Evolutionary conservation across 1,140 invertebrate species (phyloP).

Genomic region (Zaprionus ornatus): DNA sequence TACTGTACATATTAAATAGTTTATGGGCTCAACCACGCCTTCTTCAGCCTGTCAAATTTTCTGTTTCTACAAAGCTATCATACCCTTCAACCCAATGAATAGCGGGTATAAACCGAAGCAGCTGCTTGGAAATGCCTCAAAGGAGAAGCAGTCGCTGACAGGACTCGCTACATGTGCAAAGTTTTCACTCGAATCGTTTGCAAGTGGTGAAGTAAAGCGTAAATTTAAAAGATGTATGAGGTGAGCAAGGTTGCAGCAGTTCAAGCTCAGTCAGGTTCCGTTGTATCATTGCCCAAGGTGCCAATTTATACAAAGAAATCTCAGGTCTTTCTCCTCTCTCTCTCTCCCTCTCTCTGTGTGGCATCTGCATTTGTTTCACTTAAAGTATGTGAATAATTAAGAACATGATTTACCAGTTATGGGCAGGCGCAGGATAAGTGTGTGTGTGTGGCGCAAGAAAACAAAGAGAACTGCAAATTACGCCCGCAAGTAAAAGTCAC

Average conservation of each 20-base stretch:
- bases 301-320: not conserved
- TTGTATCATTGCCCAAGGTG: not conserved
- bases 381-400: conserved; percentile 58
- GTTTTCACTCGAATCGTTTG: conserved; percentile 24
- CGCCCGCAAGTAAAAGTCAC: conserved; percentile 55
- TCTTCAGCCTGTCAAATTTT: too few species aligned
- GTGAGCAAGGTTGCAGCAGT: not conserved
- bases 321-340: not conserved
- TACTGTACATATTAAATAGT: too few species aligned
- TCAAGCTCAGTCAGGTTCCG: not conserved
- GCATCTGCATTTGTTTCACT: conserved; percentile 16
- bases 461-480: conserved; percentile 51
- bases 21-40: too few species aligned
- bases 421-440: not conserved
- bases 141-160: conserved; percentile 30
- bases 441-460: conserved; percentile 17
- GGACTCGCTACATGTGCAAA: conserved; percentile 36
- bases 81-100: too few species aligned
- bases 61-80: too few species aligned
- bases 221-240: not conserved
- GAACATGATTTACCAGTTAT: conserved; percentile 41
- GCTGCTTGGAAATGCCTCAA: conserved; percentile 7
- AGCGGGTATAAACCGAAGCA: not conserved
- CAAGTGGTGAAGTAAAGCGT: conserved; percentile 9
- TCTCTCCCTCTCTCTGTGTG: not conserved